Conservation (phyloP, 2,797 vertebrate genomes). For the Ceyx erithaca region DNA sequence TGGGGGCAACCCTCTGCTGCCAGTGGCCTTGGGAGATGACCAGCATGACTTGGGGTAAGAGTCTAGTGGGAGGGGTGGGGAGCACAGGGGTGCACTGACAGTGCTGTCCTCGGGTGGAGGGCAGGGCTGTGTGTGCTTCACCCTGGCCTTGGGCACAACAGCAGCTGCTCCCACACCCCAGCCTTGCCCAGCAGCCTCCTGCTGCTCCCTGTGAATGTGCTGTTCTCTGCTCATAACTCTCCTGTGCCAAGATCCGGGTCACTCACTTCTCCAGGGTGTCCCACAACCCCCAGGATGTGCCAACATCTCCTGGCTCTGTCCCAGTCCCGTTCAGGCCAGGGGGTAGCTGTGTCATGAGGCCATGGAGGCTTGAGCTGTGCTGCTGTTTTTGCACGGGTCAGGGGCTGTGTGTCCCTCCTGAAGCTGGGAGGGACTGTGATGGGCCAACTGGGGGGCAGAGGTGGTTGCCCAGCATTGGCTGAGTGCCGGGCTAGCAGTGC, state of each 20-base stretch:
- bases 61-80: background rate
- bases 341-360: background rate
- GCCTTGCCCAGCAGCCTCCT: background rate
- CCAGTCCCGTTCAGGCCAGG: background rate
- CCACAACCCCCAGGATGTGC: fast-evolving
- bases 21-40: conserved; percentile 89
- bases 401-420: background rate
- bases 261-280: background rate
- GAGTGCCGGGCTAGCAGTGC: background rate
- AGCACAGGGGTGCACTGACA: background rate
- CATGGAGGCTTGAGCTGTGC: background rate
- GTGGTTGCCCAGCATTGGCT: background rate
- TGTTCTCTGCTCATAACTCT: background rate
- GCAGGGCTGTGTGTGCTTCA: background rate
- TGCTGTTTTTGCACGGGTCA: fast-evolving
- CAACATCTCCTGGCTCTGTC: background rate
- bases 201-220: background rate
- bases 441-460: background rate
- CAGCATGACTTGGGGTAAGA: conserved; percentile 95
- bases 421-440: background rate
- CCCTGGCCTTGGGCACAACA: background rate
- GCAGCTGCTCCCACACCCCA: background rate
- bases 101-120: background rate
- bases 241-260: background rate
- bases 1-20: conserved; percentile 83